A percentile compares a stretch with the other conserved stretches of the same genome.
phyloP scores from a whole-genome alignment of 2,888 invertebrate genomes.

The Sipunculus nudus region DNA sequence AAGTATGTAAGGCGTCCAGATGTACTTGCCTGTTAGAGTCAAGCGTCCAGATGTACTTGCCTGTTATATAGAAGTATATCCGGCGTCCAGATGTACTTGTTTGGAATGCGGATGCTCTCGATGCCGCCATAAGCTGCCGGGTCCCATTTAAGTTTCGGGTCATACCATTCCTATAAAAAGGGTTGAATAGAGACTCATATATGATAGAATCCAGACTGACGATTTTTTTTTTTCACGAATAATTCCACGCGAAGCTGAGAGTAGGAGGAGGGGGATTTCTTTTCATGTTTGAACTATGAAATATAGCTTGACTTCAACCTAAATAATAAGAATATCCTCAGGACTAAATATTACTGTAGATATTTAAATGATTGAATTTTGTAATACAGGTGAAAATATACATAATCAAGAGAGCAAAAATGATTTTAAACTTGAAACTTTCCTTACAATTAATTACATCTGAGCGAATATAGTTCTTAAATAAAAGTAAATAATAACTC shows the following conservation, averaged over 20 bases:
- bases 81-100: conserved; percentile 46
- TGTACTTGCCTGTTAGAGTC: conserved; percentile 38
- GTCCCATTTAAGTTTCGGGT: conserved; percentile 48
- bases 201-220: background rate
- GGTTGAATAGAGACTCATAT: background rate
- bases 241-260: background rate
- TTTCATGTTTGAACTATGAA: too few relatives aligned
- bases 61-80: conserved; percentile 52
- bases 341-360: too few relatives aligned
- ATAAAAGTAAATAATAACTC: too few relatives aligned
- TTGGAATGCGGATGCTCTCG: conserved; percentile 42
- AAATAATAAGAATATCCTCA: too few relatives aligned
- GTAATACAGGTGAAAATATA: too few relatives aligned
- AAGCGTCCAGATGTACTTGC: conserved; percentile 22
- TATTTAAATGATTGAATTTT: too few relatives aligned
- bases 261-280: too few relatives aligned
- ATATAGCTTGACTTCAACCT: too few relatives aligned
- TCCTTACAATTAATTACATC: too few relatives aligned
- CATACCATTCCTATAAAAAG: conserved; percentile 41
- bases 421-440: too few relatives aligned
- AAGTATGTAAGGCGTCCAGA: conserved; percentile 50
- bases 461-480: too few relatives aligned
- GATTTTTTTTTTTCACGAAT: background rate
- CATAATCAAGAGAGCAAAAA: too few relatives aligned
- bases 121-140: conserved; percentile 43